phyloP scores from a whole-genome alignment of 2,888 invertebrate genomes.

The Pterobdella sp. region DNA sequence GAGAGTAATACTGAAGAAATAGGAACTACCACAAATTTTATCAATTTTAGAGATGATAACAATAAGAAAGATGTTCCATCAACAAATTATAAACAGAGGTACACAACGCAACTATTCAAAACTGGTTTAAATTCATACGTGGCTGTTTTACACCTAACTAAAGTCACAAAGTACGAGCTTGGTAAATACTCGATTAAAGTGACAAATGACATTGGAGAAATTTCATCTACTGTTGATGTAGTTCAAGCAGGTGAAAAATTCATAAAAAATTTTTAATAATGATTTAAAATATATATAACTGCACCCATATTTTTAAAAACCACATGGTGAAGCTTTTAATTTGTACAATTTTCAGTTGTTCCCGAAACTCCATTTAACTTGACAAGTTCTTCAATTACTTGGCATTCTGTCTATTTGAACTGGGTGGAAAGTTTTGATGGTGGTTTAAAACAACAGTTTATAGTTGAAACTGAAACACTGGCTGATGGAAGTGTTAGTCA shows the following conservation, averaged over 20 bases:
- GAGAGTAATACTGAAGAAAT: not conserved
- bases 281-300: not conserved
- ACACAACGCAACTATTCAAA: not conserved
- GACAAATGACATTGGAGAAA: not conserved
- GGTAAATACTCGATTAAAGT: not conserved
- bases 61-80: too few species aligned
- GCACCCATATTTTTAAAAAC: not conserved
- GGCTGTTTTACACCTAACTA: not conserved
- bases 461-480: not conserved
- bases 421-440: conserved; percentile 9
- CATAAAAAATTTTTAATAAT: not conserved
- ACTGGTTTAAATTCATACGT: not conserved
- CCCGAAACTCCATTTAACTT: conserved; percentile 12
- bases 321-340: too few species aligned
- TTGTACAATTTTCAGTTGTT: not conserved
- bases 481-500: not conserved
- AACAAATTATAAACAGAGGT: not conserved
- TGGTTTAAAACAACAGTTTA: conserved; percentile 13
- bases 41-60: too few species aligned
- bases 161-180: not conserved
- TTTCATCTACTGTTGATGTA: conserved; percentile 1
- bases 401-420: not conserved
- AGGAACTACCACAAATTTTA: too few species aligned
- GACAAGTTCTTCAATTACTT: conserved; percentile 3
- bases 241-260: conserved; percentile 9